A percentile compares a stretch with the other conserved stretches of the same genome.
Evolutionary conservation across 2,888 invertebrate genomes (phyloP).

Genomic region (Portevinia maculata): DNA sequence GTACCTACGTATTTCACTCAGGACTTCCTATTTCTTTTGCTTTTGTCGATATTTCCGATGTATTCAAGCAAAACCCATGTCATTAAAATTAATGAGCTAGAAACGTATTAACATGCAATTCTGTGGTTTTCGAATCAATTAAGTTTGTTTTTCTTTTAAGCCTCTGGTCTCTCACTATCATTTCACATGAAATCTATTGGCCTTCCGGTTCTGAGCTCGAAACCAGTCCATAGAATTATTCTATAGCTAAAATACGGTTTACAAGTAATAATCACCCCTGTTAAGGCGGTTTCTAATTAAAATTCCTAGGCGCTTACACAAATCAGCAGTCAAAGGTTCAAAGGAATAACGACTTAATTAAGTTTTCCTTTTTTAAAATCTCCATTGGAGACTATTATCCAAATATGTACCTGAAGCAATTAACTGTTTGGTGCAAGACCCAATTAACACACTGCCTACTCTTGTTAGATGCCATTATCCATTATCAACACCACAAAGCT

Average conservation of each 20-base stretch:
- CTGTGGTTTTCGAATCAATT: too few species aligned
- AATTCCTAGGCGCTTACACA: neutral
- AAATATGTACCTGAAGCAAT: constrained; percentile 36
- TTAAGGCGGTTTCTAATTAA: constrained; percentile 27
- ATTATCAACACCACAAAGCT: neutral
- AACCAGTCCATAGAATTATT: too few species aligned
- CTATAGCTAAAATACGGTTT: neutral
- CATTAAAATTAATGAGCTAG: too few species aligned
- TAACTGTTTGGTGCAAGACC: constrained; percentile 42
- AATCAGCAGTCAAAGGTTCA: constrained; percentile 18
- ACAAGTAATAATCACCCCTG: constrained; percentile 20
- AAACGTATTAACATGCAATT: too few species aligned
- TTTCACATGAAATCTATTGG: too few species aligned
- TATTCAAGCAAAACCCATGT: too few species aligned
- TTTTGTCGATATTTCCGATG: too few species aligned
- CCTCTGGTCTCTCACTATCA: too few species aligned
- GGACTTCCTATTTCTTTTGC: too few species aligned
- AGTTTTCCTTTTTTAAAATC: neutral
- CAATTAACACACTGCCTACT: constrained; percentile 21
- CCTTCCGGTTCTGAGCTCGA: too few species aligned
- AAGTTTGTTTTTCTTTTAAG: too few species aligned
- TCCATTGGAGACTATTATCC: constrained; percentile 5
- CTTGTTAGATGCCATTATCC: constrained; percentile 4
- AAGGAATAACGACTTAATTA: constrained; percentile 20
- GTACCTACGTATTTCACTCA: too few species aligned